Conservation (phyloP, 2,113 vertebrate species). For the Rhinopomastus cyanomelas region DNA sequence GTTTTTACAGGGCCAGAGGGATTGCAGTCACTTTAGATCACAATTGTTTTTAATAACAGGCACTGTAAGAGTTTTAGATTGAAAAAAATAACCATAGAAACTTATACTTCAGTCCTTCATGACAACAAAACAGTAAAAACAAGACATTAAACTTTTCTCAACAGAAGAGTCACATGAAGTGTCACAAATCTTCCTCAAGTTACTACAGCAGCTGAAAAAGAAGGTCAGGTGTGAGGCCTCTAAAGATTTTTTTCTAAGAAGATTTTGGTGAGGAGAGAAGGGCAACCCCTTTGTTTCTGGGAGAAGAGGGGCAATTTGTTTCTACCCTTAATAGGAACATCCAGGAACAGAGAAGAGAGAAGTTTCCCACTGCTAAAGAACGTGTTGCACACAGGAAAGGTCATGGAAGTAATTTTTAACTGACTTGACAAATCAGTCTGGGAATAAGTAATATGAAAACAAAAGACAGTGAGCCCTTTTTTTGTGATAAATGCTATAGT, state of each 20-base stretch:
- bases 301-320: not conserved
- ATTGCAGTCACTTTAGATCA: not conserved
- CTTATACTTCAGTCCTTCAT: not conserved
- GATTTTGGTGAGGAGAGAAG: not conserved
- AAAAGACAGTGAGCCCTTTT: not conserved
- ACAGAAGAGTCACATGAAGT: not conserved
- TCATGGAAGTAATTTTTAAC: not conserved
- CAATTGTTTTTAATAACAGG: not conserved
- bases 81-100: not conserved
- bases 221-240: not conserved
- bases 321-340: not conserved
- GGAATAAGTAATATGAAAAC: not conserved
- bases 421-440: not conserved
- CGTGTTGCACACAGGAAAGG: not conserved
- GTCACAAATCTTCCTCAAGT: not conserved
- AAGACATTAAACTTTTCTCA: not conserved
- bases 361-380: not conserved
- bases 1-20: not conserved
- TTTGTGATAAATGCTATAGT: not conserved
- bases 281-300: not conserved
- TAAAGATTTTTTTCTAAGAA: not conserved
- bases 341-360: not conserved
- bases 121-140: not conserved
- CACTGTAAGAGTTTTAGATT: not conserved
- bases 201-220: not conserved